Conservation (phyloP, 2,113 vertebrate genomes). For the Sorex araneus region DNA sequence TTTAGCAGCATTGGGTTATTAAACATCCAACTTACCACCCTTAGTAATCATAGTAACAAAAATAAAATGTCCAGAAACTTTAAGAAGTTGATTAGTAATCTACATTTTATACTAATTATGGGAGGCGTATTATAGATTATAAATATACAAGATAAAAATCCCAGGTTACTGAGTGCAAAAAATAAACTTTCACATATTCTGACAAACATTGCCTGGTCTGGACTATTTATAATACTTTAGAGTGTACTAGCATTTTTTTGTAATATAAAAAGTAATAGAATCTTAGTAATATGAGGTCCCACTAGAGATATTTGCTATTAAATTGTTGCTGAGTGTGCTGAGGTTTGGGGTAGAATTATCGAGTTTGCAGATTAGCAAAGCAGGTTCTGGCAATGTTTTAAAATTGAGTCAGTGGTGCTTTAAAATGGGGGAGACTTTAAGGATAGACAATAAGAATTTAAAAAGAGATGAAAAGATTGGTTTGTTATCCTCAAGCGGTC, state of each 20-base stretch:
- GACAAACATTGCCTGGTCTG: constrained; percentile 76
- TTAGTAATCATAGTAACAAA: constrained; percentile 67
- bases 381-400: constrained; percentile 82
- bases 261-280: constrained; percentile 86
- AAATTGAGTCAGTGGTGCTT: constrained; percentile 83
- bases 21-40: constrained; percentile 48
- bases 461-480: constrained; percentile 76
- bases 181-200: constrained; percentile 80
- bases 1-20: constrained; percentile 68
- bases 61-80: constrained; percentile 76
- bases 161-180: constrained; percentile 72
- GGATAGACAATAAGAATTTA: constrained; percentile 77
- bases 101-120: constrained; percentile 68
- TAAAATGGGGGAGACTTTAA: constrained; percentile 76
- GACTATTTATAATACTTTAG: constrained; percentile 84
- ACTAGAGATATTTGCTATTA: constrained; percentile 86
- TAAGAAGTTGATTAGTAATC: constrained; percentile 71
- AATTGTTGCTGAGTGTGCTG: constrained; percentile 85
- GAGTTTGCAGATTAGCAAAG: constrained; percentile 85
- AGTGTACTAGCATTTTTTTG: constrained; percentile 81
- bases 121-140: constrained; percentile 67
- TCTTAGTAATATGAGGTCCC: constrained; percentile 85
- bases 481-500: constrained; percentile 38
- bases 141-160: constrained; percentile 77
- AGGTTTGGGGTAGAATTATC: constrained; percentile 84